Base-by-base conservation (phyloP, 2,888 invertebrate genomes). In the Aplocera efformata region DNA sequence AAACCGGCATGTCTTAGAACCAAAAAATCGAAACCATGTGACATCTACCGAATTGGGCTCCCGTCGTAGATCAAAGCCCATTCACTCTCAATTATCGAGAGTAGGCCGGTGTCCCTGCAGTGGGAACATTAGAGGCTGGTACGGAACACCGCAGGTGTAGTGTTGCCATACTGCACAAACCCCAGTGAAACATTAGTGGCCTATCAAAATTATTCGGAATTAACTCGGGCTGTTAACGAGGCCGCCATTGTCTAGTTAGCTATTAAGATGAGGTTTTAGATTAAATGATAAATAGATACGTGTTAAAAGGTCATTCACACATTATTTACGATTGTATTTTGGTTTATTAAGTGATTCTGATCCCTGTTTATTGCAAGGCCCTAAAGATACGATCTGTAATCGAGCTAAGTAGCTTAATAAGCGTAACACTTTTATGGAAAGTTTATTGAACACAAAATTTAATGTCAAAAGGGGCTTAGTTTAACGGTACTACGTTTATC, bases 211-310 rank as follows among this genome's bases (percentile, higher is more conserved):
- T 57, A 61, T 55, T 50, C 42, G 25, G 41, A 31, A 42, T 42
- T 38, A 46, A 46, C 11, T 50, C 48, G 48, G 46, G 40, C 29
- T 29, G 23, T 46, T 43, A 37, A 41, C 10, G 34, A 47, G 31
- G 37, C 28, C 38, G 36, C 53, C 40, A 56, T 53, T 57, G 56
- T 58, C 54, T 59, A 42, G 34, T 44, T 48, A 42, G 41, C 53
- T 55, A 55, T 54, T 52, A 51, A 58, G 61, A 61, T 61, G 56
- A 47, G 53, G 44, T 50, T 36, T 29, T n/a, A 50, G 61, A 61
- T 61, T 53, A 57, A 42, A 60, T 57, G 56, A 34, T 42, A 51
- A 60, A 39, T 28, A 48, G 44, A 47, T 52, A 53, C 50, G 50
- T 56, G 53, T 51, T 51, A 53, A 52, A 49, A 52, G 56, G 50